Evolutionary conservation across 2,797 vertebrate species (phyloP).

Genomic region (Sebastes glaucus): DNA sequence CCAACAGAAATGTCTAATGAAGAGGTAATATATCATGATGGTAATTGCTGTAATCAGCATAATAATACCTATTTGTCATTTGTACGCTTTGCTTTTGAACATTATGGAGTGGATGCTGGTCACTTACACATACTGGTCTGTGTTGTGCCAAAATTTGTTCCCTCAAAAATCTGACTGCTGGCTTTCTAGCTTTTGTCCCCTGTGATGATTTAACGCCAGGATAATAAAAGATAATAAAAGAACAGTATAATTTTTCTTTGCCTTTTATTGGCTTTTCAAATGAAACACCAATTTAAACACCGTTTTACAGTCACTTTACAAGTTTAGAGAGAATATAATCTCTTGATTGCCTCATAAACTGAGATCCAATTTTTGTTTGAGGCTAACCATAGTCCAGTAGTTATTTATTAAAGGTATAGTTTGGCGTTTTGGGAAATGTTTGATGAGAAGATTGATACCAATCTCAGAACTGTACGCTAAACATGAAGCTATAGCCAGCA

Average conservation of each 20-base stretch:
- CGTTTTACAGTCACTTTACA: neutral
- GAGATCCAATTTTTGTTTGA: neutral
- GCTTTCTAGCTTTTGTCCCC: neutral
- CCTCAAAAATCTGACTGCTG: neutral
- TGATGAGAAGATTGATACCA: neutral
- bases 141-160: neutral
- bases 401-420: neutral
- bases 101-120: neutral
- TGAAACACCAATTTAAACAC: neutral
- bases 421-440: neutral
- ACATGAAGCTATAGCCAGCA: neutral
- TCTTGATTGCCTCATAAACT: neutral
- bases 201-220: neutral
- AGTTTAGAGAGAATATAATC: neutral
- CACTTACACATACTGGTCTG: neutral
- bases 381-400: neutral
- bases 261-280: neutral
- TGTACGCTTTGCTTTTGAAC: neutral
- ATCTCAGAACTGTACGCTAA: neutral
- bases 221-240: neutral
- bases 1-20: constrained; percentile 1
- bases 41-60: constrained; percentile 20
- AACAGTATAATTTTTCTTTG: neutral
- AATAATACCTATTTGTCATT: constrained; percentile 17
- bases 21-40: constrained; percentile 6